phyloP scores from a whole-genome alignment of 30 jellyfish, hydroid and myxozoan species.

The Turritopsis rubra region DNA sequence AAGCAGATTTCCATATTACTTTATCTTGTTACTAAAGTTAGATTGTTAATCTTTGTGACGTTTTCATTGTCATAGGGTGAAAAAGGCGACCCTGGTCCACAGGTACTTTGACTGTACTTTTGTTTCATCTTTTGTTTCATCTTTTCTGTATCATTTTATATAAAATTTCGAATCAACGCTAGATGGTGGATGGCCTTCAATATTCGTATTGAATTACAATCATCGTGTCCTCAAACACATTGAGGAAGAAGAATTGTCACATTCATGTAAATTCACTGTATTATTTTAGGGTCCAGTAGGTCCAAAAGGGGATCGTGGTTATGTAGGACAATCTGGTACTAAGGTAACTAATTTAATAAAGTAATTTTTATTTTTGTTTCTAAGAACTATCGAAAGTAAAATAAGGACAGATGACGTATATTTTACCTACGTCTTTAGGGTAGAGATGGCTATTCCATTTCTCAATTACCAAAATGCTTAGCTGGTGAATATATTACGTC shows the following conservation, averaged over 20 bases:
- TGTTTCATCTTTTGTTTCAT: neutral
- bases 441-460: conserved; percentile 8
- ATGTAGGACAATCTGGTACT: neutral
- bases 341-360: neutral
- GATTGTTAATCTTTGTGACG: neutral
- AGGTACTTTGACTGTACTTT: neutral
- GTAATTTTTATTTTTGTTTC: neutral
- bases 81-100: neutral
- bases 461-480: conserved; percentile 47
- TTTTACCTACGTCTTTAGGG: conserved; percentile 22
- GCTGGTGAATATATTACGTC: conserved; percentile 67
- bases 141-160: too few species aligned
- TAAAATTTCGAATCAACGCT: too few species aligned
- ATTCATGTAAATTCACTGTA: neutral
- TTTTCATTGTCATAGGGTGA: neutral
- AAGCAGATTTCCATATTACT: neutral
- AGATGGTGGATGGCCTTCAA: too few species aligned
- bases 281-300: conserved; percentile 11
- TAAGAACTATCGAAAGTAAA: neutral
- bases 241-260: too few species aligned
- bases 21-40: neutral
- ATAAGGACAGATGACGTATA: neutral
- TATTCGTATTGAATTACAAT: too few species aligned
- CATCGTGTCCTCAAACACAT: too few species aligned
- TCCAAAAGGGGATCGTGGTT: conserved; percentile 7